Evolutionary conservation across 2,113 vertebrate genomes (phyloP).

Genomic region (Pelvicachromis taeniatus): DNA sequence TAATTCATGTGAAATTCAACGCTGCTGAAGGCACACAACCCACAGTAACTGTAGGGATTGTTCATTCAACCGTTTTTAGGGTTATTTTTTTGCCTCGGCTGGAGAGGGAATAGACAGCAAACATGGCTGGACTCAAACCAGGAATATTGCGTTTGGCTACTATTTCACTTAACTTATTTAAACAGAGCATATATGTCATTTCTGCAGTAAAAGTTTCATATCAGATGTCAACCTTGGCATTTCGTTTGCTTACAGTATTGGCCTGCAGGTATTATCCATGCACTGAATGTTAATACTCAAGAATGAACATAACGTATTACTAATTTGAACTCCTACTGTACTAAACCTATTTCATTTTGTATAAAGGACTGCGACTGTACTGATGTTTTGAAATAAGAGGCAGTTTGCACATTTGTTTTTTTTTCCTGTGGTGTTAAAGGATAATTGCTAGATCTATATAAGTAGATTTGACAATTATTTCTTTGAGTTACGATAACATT

Average conservation of each 20-base stretch:
- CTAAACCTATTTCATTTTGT: slow-evolving; percentile 6
- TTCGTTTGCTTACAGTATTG: background rate
- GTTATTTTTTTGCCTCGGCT: background rate
- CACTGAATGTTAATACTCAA: slow-evolving; percentile 35
- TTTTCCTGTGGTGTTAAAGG: background rate
- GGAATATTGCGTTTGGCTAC: background rate
- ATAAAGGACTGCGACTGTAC: slow-evolving; percentile 12
- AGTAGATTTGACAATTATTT: background rate
- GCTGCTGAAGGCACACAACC: background rate
- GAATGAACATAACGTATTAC: slow-evolving; percentile 21
- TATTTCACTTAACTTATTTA: background rate
- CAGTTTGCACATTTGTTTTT: background rate
- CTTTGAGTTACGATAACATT: background rate
- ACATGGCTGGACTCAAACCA: background rate
- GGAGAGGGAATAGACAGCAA: background rate
- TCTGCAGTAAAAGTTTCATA: background rate
- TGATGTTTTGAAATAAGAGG: background rate
- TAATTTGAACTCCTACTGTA: slow-evolving; percentile 14
- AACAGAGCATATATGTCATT: background rate
- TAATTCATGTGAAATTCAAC: background rate
- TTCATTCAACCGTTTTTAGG: background rate
- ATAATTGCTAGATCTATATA: background rate
- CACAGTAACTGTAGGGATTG: background rate
- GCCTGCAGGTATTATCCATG: slow-evolving; percentile 19
- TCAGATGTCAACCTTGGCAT: background rate